phyloP scores from a whole-genome alignment of 2,888 invertebrate species.

The Boloria selene region DNA sequence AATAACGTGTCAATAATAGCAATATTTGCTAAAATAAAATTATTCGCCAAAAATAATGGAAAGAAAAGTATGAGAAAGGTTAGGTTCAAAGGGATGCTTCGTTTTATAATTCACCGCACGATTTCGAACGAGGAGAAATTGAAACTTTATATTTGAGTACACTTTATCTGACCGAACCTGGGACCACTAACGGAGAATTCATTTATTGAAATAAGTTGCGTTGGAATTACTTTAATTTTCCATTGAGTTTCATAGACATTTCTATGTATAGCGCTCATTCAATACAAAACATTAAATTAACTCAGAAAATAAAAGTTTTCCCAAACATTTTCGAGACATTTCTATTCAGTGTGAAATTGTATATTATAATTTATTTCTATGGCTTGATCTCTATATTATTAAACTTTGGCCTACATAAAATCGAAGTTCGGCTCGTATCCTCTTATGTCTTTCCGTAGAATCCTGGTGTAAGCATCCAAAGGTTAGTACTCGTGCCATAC shows the following conservation, averaged over 20 bases:
- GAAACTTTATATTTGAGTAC: slow-evolving; percentile 79
- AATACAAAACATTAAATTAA: no score
- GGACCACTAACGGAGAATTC: slow-evolving; percentile 63
- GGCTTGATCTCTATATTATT: no score
- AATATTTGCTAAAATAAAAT: slow-evolving; percentile 8
- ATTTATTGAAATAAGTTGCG: slow-evolving; percentile 66
- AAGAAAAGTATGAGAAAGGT: slow-evolving; percentile 46
- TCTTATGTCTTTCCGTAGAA: no score
- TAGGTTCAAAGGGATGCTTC: slow-evolving; percentile 54
- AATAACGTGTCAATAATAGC: neutral
- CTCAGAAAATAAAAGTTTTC: no score
- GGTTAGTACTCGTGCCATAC: no score
- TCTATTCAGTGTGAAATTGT: no score
- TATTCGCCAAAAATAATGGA: slow-evolving; percentile 42
- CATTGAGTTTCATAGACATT: neutral
- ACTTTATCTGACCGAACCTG: slow-evolving; percentile 73
- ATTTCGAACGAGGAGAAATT: slow-evolving; percentile 65
- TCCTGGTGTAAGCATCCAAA: no score
- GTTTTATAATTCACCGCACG: slow-evolving; percentile 52
- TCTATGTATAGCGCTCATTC: no score
- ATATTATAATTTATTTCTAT: no score
- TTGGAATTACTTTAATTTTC: slow-evolving; percentile 60
- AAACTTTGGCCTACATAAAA: no score
- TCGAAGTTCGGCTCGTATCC: no score
- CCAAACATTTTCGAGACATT: no score